Evolutionary conservation across 2,888 invertebrate genomes (phyloP), one percentile per base, ranked within the genome.

Genomic region (Synergus gifuensis): DNA sequence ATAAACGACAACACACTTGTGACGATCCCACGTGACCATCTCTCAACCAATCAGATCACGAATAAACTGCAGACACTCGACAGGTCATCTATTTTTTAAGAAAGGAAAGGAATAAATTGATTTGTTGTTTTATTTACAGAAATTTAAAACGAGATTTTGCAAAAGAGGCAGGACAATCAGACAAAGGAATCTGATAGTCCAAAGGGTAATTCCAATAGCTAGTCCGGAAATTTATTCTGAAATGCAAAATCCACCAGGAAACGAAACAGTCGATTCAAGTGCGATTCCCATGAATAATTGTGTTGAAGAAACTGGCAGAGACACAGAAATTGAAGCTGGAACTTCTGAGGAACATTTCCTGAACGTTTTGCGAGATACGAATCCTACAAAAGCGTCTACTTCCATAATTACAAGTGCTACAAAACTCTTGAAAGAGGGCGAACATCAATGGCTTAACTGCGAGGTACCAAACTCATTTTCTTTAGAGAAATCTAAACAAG

Each of bases 391-490:
- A 85, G 89, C 90, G n/a, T 81, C 87, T 2, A 85, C 90, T 83
- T 92, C 92, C 7, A 91, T 92, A 66, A 92, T 92, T 76, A 92
- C 91, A 8, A 92, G 92, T 79, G 92, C 92, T 44, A 91, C 91
- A 16, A 90, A 92, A 83, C 91, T 92, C 82, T 87, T 92, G 14
- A 92, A 92, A 81, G 92, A 92, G 76, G 94, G 94, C 73, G 95
- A 95, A 86, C 94, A 94, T 84, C 94, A 94, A 78, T 96, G 96
- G 96, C 93, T 96, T 54, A 96, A 94, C 87, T 94, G 95, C 76
- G 95, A 97, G 90, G 96, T 96, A 69, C 83, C 58, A 58, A 58
- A 63, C 18, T 77, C 3, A n/a, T 67, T 44, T 76, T 28, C 28
- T 28, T 28, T 28, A 28, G 2, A 28, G 28, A 28, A 28, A 28